Evolutionary conservation across 2,113 vertebrate species (phyloP).

Genomic region (Hippocampus barbouri): DNA sequence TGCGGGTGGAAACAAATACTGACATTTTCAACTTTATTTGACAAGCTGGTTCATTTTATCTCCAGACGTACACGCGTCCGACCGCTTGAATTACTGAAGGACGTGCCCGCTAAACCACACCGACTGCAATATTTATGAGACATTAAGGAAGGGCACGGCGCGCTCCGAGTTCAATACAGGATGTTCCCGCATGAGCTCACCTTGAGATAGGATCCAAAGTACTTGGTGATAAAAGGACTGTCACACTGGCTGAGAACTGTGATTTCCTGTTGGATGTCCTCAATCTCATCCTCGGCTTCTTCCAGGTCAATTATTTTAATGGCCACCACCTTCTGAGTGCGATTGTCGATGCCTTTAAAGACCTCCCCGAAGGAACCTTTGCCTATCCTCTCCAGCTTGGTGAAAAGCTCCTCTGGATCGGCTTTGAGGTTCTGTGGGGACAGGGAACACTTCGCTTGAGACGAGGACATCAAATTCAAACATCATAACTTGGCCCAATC

Average conservation of each 20-base stretch:
- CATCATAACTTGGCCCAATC: background rate
- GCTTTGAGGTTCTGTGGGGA: slow-evolving; percentile 80
- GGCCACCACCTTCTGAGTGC: slow-evolving; percentile 94
- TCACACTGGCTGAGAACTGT: slow-evolving; percentile 98
- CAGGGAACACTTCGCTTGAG: background rate
- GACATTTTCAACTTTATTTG: background rate
- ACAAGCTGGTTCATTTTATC: background rate
- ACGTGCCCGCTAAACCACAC: background rate
- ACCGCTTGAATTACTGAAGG: background rate
- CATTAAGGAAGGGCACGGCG: background rate
- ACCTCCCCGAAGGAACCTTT: slow-evolving; percentile 98
- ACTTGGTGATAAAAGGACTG: slow-evolving; percentile 97
- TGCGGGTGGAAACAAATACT: background rate
- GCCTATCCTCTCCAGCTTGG: slow-evolving; percentile 94
- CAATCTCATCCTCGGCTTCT: slow-evolving; percentile 97
- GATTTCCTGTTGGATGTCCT: slow-evolving; percentile 98
- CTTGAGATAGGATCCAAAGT: slow-evolving; percentile 97
- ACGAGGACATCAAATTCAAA: background rate
- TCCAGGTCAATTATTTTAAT: slow-evolving; percentile 99
- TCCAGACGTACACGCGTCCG: background rate
- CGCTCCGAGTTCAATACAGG: background rate
- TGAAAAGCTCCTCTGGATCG: slow-evolving; percentile 91
- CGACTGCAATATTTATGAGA: background rate
- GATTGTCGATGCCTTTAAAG: slow-evolving; percentile 98
- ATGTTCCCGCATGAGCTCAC: slow-evolving; percentile 66